These are phyloP conservation scores for Drosophila lacicola DNA, from an alignment of 2,888 invertebrate species.

Conservation along the genomic window DNA sequence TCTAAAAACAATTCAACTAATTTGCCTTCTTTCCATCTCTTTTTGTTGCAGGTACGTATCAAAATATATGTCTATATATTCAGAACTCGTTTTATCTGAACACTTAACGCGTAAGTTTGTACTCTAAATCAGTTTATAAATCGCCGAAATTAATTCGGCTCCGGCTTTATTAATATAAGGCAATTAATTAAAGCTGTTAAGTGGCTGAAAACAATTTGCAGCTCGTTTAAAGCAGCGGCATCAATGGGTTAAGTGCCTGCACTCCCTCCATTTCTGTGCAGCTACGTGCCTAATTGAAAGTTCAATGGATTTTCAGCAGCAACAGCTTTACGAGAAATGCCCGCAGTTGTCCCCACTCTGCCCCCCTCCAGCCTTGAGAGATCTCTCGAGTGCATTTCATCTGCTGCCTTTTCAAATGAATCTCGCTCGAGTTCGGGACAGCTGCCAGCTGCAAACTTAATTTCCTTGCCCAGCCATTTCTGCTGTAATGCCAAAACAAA, in stretches of 20 bases:
- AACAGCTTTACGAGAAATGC: constrained; percentile 37
- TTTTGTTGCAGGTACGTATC: constrained; percentile 54
- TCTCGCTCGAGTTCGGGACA: constrained; percentile 16
- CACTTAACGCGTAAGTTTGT: constrained; percentile 28
- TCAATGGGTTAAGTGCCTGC: constrained; percentile 62
- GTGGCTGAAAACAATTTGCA: constrained; percentile 61
- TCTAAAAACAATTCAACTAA: constrained; percentile 54
- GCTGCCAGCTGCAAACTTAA: constrained; percentile 31
- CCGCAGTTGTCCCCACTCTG: neutral
- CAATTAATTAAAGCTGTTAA: constrained; percentile 59
- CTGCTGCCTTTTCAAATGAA: constrained; percentile 26
- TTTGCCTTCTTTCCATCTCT: constrained; percentile 34
- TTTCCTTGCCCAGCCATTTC: constrained; percentile 7
- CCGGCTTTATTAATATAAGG: constrained; percentile 54
- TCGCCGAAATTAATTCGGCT: constrained; percentile 10
- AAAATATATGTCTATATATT: neutral
- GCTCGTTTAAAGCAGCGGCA: constrained; percentile 48
- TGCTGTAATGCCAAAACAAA: constrained; percentile 23
- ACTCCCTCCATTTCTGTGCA: constrained; percentile 14
- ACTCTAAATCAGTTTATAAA: constrained; percentile 35
- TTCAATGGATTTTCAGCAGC: constrained; percentile 53
- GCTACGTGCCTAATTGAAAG: constrained; percentile 64
- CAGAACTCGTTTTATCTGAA: constrained; percentile 1
- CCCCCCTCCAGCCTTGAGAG: neutral
- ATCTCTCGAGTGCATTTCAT: constrained; percentile 51